These are phyloP conservation scores for Squalus acanthias DNA, from an alignment of 2,797 vertebrate species.

Conservation along the genomic window DNA sequence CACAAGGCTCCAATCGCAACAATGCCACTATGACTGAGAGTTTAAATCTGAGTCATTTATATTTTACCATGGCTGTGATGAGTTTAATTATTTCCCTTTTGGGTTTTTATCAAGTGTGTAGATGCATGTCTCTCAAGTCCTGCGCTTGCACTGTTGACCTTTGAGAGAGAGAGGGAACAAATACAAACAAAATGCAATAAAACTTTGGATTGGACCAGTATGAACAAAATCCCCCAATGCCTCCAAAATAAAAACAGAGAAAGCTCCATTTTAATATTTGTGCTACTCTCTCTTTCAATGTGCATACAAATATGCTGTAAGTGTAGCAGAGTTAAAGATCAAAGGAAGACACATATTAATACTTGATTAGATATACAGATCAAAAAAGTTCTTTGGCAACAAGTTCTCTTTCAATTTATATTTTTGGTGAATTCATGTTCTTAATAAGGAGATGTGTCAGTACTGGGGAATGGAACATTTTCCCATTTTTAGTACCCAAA, in stretches of 20 bases:
- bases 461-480: neutral
- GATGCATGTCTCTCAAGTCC: neutral
- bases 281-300: neutral
- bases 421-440: neutral
- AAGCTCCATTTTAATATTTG: neutral
- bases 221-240: neutral
- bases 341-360: neutral
- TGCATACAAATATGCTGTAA: neutral
- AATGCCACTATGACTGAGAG: neutral
- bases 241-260: neutral
- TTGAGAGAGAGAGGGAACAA: neutral
- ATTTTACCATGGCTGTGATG: neutral
- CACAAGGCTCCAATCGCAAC: neutral
- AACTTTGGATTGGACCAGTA: neutral
- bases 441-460: neutral
- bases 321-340: neutral
- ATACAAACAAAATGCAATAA: neutral
- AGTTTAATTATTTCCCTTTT: conserved; percentile 5
- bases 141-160: neutral
- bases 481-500: neutral
- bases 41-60: neutral
- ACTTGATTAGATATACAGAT: neutral
- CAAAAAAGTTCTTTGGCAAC: neutral
- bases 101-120: neutral
- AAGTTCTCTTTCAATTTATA: neutral